These are phyloP conservation scores for Caenorhabditis imperialis DNA, from an alignment of 2,888 invertebrate genomes.

Conservation along the genomic window DNA sequence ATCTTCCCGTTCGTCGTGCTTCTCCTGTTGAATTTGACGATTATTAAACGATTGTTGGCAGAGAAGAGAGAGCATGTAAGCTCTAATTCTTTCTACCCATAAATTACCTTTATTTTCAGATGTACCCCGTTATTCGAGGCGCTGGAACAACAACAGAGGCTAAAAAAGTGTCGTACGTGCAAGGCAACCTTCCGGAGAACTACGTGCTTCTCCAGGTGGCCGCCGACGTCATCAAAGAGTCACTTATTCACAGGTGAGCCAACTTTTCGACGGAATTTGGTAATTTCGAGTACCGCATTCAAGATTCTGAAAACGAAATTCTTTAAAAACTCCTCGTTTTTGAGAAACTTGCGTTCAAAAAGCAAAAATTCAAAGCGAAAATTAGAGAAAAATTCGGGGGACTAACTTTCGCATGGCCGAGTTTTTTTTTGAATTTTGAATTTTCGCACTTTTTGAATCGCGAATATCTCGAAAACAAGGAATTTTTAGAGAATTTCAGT, in stretches of 20 bases:
- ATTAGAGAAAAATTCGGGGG: no score
- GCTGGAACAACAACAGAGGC: slow-evolving; percentile 23
- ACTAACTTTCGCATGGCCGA: no score
- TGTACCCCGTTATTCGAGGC: slow-evolving; percentile 57
- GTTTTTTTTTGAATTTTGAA: no score
- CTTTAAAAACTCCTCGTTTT: no score
- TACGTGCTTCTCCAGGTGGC: slow-evolving; percentile 64
- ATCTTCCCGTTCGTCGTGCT: slow-evolving; percentile 67
- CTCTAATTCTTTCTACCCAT: not conserved
- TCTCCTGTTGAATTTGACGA: slow-evolving; percentile 63
- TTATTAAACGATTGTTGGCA: slow-evolving; percentile 63
- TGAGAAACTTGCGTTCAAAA: no score
- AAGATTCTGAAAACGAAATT: no score
- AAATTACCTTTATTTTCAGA: slow-evolving; percentile 29
- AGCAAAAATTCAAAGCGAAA: no score
- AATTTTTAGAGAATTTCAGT: no score
- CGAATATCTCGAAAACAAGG: no score
- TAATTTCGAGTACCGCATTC: no score
- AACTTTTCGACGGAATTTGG: no score
- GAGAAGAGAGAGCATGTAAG: slow-evolving; percentile 65
- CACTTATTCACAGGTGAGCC: slow-evolving; percentile 63
- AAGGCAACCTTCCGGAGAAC: slow-evolving; percentile 60
- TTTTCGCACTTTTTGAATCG: no score
- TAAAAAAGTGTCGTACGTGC: slow-evolving; percentile 44
- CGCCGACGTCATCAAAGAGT: slow-evolving; percentile 65